phyloP scores from a whole-genome alignment of 2,113 vertebrate species.

The Stigmatopora nigra region DNA sequence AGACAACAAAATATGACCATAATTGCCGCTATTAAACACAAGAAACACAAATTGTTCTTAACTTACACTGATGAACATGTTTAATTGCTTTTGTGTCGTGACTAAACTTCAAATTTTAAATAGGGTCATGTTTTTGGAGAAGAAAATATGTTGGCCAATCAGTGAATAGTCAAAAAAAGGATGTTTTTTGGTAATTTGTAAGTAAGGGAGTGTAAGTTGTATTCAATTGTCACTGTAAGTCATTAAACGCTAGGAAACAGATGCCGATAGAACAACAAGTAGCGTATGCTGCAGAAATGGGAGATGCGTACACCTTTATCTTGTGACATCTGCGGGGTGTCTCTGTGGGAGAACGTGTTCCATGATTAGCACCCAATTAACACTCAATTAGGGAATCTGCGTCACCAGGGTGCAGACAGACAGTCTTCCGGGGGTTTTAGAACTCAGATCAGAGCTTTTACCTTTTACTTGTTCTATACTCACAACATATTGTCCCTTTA shows the following conservation, averaged over 20 bases:
- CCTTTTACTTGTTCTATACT: slow-evolving; percentile 42
- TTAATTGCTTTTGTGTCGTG: slow-evolving; percentile 34
- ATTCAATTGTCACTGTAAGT: slow-evolving; percentile 5
- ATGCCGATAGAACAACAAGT: slow-evolving; percentile 12
- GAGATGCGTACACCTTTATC: slow-evolving; percentile 27
- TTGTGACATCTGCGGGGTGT: slow-evolving; percentile 58
- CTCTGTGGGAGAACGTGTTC: slow-evolving; percentile 58
- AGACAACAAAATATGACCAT: neutral
- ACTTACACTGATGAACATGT: slow-evolving; percentile 23
- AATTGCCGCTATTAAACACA: slow-evolving; percentile 1
- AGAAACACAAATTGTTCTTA: slow-evolving; percentile 23
- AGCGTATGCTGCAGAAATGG: slow-evolving; percentile 28
- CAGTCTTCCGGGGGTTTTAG: slow-evolving; percentile 48
- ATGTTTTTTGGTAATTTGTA: neutral
- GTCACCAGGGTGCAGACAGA: slow-evolving; percentile 53
- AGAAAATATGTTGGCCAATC: slow-evolving; percentile 33
- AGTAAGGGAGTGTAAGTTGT: neutral
- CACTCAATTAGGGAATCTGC: slow-evolving; percentile 60
- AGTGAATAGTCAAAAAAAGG: slow-evolving; percentile 21
- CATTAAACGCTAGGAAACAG: slow-evolving; percentile 22
- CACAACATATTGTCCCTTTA: slow-evolving; percentile 29
- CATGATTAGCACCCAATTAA: slow-evolving; percentile 71
- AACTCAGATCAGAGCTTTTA: slow-evolving; percentile 43
- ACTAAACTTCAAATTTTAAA: slow-evolving; percentile 33
- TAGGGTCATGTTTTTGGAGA: slow-evolving; percentile 22